Evolutionary conservation across 2,797 vertebrate genomes (phyloP), one percentile per base, ranked within the genome.

Genomic region (Tenualosa thibaudeaui): DNA sequence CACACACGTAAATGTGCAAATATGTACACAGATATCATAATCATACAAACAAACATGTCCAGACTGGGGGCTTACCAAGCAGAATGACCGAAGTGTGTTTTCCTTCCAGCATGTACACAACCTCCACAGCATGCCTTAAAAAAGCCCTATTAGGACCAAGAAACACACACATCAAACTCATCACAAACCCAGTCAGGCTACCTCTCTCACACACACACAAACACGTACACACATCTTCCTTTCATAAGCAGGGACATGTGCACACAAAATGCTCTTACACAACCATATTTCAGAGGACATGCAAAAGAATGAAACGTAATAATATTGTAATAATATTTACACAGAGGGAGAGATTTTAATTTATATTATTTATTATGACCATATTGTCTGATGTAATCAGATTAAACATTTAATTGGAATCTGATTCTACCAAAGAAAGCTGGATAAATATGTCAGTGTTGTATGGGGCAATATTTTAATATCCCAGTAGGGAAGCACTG

Each of bases 31-130:
- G 31, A 31, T 1, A 31, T 31, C n/a, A n/a, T n/a, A 58, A 22
- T 58, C 56, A 58, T 22, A 56, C 19, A 19, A 46, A 62, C 31
- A 7, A 51, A 51, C 51, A 31, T 31, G 31, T 31, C 31, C 31
- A 31, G 31, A 31, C 31, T 31, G 37, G 22, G 12, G 26, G 43
- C 87, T 94, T 95, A 99, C 98, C 98, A 96, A 97, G 96, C 0
- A 99, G 94, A 90, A 98, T 91, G 62, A 99, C 96, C 3, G 98
- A 99, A 51, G 94, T 89, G 19, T 94, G 97, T 90, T 94, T 97
- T 88, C 94, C 96, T 82, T 99, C 97, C 91, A 99, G 91, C 88
- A 94, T 88, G 86, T 96, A 99, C 1, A 98, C 96, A 0, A 99
- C 93, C 87, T 99, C 98, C 85, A 96, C 96, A 22, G 98, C 95